Evolutionary conservation across 2,113 vertebrate genomes (phyloP).

Genomic region (Hylia prasina): DNA sequence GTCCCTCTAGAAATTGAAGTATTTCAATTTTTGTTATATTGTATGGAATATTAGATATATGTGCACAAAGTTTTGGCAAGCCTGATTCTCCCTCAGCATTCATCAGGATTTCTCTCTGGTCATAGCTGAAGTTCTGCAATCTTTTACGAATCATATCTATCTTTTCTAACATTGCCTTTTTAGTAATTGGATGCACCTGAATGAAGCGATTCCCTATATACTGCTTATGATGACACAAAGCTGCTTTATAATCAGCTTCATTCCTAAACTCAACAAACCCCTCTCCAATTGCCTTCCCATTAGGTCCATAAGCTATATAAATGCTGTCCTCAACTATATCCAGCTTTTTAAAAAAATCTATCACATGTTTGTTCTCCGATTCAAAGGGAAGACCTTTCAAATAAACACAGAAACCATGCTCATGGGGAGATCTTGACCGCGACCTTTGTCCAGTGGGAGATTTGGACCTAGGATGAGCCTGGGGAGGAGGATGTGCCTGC

Average conservation of each 20-base stretch:
- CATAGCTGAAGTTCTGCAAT: slow-evolving; percentile 83
- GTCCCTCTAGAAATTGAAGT: slow-evolving; percentile 90
- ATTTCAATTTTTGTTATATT: slow-evolving; percentile 93
- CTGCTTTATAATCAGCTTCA: slow-evolving; percentile 90
- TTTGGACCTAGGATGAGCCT: slow-evolving; percentile 73
- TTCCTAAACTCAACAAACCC: slow-evolving; percentile 95
- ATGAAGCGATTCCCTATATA: slow-evolving; percentile 98
- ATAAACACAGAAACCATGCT: slow-evolving; percentile 93
- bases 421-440: slow-evolving; percentile 91
- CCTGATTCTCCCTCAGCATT: slow-evolving; percentile 77
- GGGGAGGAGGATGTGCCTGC: slow-evolving; percentile 74
- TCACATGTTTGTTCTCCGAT: slow-evolving; percentile 94
- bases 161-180: slow-evolving; percentile 96
- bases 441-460: slow-evolving; percentile 80
- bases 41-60: slow-evolving; percentile 97
- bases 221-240: slow-evolving; percentile 93
- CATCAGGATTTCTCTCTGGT: slow-evolving; percentile 82
- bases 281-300: slow-evolving; percentile 94
- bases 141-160: slow-evolving; percentile 92
- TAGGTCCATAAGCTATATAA: slow-evolving; percentile 95
- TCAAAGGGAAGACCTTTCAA: slow-evolving; percentile 97
- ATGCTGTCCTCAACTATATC: slow-evolving; percentile 94
- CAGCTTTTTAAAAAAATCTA: slow-evolving; percentile 97
- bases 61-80: slow-evolving; percentile 83
- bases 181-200: slow-evolving; percentile 94